phyloP scores from a whole-genome alignment of 2,888 invertebrate genomes.

The Dione juno region DNA sequence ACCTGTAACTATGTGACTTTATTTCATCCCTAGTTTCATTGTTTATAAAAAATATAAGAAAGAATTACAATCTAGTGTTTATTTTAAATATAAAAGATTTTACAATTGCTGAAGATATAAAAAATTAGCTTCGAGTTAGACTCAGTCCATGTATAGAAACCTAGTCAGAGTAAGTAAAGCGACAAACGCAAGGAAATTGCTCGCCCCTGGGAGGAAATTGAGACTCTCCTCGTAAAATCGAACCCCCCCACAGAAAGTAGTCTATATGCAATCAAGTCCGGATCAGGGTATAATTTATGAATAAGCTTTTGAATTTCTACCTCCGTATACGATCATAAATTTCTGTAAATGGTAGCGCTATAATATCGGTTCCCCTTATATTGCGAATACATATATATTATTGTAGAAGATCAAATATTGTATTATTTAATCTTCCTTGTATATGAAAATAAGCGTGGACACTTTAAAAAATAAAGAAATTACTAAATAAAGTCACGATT shows the following conservation, averaged over 20 bases:
- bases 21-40: no score
- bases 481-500: no score
- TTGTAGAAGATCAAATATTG: background rate
- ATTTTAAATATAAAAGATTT: background rate
- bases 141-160: constrained; percentile 20
- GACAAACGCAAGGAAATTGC: constrained; percentile 77
- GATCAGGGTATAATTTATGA: constrained; percentile 49
- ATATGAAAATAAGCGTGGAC: no score
- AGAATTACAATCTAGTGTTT: background rate
- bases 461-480: no score
- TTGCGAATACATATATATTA: constrained; percentile 8
- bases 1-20: background rate
- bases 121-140: constrained; percentile 12
- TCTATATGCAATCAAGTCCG: constrained; percentile 49
- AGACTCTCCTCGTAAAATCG: constrained; percentile 67
- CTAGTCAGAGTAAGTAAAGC: constrained; percentile 39
- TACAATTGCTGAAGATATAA: background rate
- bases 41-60: background rate
- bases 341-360: constrained; percentile 28
- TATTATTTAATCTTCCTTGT: no score
- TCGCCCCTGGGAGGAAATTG: constrained; percentile 70
- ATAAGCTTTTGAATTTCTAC: constrained; percentile 47
- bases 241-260: constrained; percentile 51
- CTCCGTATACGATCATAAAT: constrained; percentile 42
- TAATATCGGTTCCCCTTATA: constrained; percentile 3